phyloP scores from a whole-genome alignment of 2,797 vertebrate species.

The Enteromius radiatus region DNA sequence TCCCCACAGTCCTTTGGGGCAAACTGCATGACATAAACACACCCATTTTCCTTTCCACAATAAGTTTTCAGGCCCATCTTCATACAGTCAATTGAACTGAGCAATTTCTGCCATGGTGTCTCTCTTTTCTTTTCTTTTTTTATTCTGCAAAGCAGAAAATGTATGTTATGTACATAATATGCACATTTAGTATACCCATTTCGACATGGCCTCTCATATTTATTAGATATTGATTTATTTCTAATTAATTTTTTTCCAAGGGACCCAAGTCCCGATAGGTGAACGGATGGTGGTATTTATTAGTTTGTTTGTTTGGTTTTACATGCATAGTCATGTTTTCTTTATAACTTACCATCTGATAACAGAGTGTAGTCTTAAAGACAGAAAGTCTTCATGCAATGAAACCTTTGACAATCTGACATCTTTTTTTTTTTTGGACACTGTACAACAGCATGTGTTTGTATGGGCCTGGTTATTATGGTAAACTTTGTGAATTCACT shows the following conservation, averaged over 20 bases:
- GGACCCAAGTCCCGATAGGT: slow-evolving; percentile 42
- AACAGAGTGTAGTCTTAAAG: slow-evolving; percentile 58
- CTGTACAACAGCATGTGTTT: slow-evolving; percentile 80
- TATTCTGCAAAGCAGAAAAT: slow-evolving; percentile 36
- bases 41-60: neutral
- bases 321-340: slow-evolving; percentile 58
- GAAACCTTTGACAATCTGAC: slow-evolving; percentile 60
- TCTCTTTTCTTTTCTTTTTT: slow-evolving; percentile 5
- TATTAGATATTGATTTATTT: slow-evolving; percentile 51
- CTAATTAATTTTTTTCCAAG: slow-evolving; percentile 42
- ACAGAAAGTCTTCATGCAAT: slow-evolving; percentile 54
- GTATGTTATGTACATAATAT: slow-evolving; percentile 50
- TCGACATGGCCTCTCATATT: slow-evolving; percentile 48
- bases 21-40: slow-evolving; percentile 55
- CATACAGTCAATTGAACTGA: neutral
- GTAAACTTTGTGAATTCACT: slow-evolving; percentile 63
- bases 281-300: slow-evolving; percentile 70
- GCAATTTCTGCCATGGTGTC: neutral
- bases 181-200: slow-evolving; percentile 40
- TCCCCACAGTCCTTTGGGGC: slow-evolving; percentile 42
- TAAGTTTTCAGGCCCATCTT: slow-evolving; percentile 15
- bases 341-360: slow-evolving; percentile 42
- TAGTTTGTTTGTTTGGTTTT: slow-evolving; percentile 65
- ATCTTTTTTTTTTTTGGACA: slow-evolving; percentile 55
- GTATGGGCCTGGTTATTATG: slow-evolving; percentile 68